Percentiles rank a stretch among this genome's conserved stretches.
Evolutionary conservation across 2,113 vertebrate genomes (phyloP).

Genomic region (Neogale vison): DNA sequence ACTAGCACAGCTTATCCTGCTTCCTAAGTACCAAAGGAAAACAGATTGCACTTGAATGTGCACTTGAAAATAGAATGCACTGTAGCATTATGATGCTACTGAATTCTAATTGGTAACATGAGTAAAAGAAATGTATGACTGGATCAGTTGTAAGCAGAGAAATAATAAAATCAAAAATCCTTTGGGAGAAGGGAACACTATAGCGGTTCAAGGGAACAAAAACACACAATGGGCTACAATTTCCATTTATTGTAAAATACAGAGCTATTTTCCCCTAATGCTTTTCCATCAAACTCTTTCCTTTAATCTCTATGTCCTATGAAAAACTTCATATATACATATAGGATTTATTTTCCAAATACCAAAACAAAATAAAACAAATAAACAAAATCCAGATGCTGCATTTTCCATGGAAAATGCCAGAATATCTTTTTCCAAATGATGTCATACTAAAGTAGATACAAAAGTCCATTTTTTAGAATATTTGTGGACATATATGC

Average conservation of each 20-base stretch:
- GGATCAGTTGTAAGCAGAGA: neutral
- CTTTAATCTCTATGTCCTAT: neutral
- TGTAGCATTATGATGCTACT: neutral
- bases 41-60: slow-evolving; percentile 12
- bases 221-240: neutral
- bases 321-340: neutral
- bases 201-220: slow-evolving; percentile 18
- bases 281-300: neutral
- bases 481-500: neutral
- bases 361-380: neutral
- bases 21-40: slow-evolving; percentile 59
- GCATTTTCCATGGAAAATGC: neutral
- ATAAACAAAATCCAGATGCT: neutral
- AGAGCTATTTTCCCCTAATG: neutral
- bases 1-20: neutral
- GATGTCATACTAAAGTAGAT: neutral
- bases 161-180: slow-evolving; percentile 49
- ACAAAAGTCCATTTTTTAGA: neutral
- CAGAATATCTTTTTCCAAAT: neutral
- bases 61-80: too few relatives aligned
- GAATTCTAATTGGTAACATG: slow-evolving; percentile 52
- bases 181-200: neutral
- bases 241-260: neutral
- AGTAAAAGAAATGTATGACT: slow-evolving; percentile 2
- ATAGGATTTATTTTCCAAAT: neutral